Base-by-base conservation (phyloP, 1,140 invertebrate species). In the Musca vetustissima region DNA sequence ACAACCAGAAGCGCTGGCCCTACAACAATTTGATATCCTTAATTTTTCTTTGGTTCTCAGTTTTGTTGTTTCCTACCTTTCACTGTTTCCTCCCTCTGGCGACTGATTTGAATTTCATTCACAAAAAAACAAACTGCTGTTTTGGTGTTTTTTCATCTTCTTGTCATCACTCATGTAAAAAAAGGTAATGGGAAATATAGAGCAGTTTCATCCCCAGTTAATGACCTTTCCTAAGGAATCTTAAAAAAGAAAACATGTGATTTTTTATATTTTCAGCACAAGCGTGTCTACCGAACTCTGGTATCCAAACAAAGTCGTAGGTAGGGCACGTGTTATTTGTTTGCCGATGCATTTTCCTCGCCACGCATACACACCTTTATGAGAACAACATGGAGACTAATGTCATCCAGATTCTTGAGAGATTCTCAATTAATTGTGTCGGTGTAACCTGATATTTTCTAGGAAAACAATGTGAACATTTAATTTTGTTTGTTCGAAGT, bases 321-420 rank as follows among this genome's bases (percentile, higher is more conserved):
- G 36, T 1, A 32, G 28, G 55, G 55, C 55, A 59, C 55, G 55
- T 59, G 55, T 59, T 59, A 25, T 59, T 59, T 59, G 55, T 59
- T 59, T 25, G n/a, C 36, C n/a, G 55, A 28, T 59, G n/a, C 13
- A 25, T 28, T 59, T 59, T 32, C 55, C 19, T 21, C 14, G n/a
- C 24, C n/a, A n/a, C 55, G 7, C 8, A 55, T 14, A 25, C 22
- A 25, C 55, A 25, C 55, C 36, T 43, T 43, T 32, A 9, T 32
- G 22, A 32, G 28, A 8, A 57, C 15, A 57, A 53, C 9, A 55
- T 24, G 24, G 21, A 52, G 21, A 19, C 17, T 9, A 21, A 13
- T 22, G 17, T 43, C 36, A 52, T 52, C 49, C 17, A 52, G 21
- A 21, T 52, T 19, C 17, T 59, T 59, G 14, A 59, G 15, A 25